These are phyloP conservation scores for Drosophila sulfurigaster DNA, from an alignment of 1,140 invertebrate genomes.

Conservation along the genomic window DNA sequence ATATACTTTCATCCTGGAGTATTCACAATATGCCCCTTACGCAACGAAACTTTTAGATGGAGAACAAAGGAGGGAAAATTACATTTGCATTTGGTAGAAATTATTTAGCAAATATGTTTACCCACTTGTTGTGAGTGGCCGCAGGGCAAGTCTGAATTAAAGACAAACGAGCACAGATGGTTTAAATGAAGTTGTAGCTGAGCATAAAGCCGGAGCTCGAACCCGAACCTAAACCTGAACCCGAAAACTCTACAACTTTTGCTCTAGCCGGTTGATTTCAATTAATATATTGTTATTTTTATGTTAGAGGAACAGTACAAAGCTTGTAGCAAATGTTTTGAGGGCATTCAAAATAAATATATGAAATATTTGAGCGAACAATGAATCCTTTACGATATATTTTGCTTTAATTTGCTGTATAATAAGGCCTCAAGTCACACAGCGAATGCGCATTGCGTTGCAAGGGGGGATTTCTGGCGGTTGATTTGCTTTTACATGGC, in stretches of 20 bases:
- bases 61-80: constrained; percentile 41
- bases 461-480: constrained; percentile 10
- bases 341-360: constrained; percentile 19
- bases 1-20: no score
- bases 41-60: constrained; percentile 10
- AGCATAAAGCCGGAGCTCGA: background rate
- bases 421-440: constrained; percentile 9
- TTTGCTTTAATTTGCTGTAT: constrained; percentile 42
- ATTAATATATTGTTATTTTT: constrained; percentile 67
- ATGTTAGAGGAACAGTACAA: constrained; percentile 20
- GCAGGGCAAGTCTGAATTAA: constrained; percentile 57
- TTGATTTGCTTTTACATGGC: constrained; percentile 25
- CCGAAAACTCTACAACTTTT: constrained; percentile 21
- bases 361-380: constrained; percentile 11
- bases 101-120: constrained; percentile 63
- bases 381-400: constrained; percentile 22
- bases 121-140: constrained; percentile 39
- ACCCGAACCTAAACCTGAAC: background rate
- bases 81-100: constrained; percentile 69
- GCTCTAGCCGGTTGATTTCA: constrained; percentile 39
- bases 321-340: constrained; percentile 44
- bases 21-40: no score
- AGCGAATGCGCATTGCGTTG: constrained; percentile 48
- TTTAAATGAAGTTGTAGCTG: constrained; percentile 1
- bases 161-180: constrained; percentile 58